These are phyloP conservation scores for Pristionchus arcanus DNA, from an alignment of 2,888 invertebrate species.

Conservation along the genomic window DNA sequence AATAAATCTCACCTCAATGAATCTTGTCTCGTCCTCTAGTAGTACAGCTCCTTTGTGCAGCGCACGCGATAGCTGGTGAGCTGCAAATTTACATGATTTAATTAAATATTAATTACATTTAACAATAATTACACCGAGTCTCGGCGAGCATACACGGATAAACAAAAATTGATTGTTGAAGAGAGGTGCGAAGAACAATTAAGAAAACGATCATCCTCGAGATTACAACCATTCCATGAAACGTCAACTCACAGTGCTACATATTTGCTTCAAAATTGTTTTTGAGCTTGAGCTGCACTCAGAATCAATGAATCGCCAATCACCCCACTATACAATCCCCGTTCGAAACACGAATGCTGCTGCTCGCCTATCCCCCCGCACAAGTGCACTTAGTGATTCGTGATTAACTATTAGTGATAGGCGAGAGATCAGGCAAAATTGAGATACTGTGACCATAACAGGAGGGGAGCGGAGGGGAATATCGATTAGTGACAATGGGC, in stretches of 20 bases:
- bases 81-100: neutral
- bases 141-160: too few relatives aligned
- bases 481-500: neutral
- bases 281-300: neutral
- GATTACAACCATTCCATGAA: neutral
- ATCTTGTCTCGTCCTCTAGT: neutral
- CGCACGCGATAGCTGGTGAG: conserved; percentile 5
- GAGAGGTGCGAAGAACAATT: neutral
- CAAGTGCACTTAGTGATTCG: conserved; percentile 26
- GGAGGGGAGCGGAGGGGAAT: neutral
- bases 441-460: neutral
- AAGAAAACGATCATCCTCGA: neutral
- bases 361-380: neutral
- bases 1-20: neutral
- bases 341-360: neutral
- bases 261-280: neutral
- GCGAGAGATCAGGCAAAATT: neutral
- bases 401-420: neutral
- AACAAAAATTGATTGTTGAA: too few relatives aligned
- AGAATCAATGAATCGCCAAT: neutral
- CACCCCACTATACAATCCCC: neutral
- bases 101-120: neutral
- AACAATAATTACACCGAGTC: neutral
- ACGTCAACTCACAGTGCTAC: neutral
- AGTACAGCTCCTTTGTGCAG: neutral